These are phyloP conservation scores for Babyrousa celebensis DNA, from an alignment of 2,797 vertebrate species.

Conservation along the genomic window DNA sequence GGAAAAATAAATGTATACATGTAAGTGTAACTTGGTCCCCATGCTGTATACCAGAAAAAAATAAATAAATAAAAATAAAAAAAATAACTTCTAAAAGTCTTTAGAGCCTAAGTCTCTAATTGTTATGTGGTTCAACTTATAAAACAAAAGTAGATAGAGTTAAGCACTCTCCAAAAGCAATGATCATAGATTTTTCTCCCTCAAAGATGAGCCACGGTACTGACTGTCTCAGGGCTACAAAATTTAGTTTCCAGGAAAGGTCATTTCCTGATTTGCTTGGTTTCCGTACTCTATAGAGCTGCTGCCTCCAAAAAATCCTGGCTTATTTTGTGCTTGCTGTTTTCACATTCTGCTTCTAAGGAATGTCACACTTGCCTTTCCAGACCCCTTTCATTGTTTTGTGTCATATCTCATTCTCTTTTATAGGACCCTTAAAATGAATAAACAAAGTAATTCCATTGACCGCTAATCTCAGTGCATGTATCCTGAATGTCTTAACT, in stretches of 20 bases:
- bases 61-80: too few relatives aligned
- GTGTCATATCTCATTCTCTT: not conserved
- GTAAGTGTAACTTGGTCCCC: too few relatives aligned
- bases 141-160: not conserved
- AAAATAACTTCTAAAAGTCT: not conserved
- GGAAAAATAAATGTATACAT: too few relatives aligned
- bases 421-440: constrained; percentile 60
- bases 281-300: not conserved
- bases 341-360: constrained; percentile 24
- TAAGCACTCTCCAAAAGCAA: not conserved
- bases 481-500: constrained; percentile 50
- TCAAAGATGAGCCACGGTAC: not conserved
- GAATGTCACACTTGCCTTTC: not conserved
- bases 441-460: constrained; percentile 69
- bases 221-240: not conserved
- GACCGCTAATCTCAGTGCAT: constrained; percentile 48
- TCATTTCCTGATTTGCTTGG: not conserved
- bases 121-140: not conserved
- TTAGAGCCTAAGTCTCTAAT: not conserved
- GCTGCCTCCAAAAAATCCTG: not conserved
- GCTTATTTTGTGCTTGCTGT: not conserved
- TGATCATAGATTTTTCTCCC: not conserved
- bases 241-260: not conserved
- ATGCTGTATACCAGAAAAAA: too few relatives aligned
- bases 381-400: not conserved